Evolutionary conservation across 2,113 vertebrate genomes (phyloP), one percentile per base, ranked within the genome.

Genomic region (Hemichromis elongatus): DNA sequence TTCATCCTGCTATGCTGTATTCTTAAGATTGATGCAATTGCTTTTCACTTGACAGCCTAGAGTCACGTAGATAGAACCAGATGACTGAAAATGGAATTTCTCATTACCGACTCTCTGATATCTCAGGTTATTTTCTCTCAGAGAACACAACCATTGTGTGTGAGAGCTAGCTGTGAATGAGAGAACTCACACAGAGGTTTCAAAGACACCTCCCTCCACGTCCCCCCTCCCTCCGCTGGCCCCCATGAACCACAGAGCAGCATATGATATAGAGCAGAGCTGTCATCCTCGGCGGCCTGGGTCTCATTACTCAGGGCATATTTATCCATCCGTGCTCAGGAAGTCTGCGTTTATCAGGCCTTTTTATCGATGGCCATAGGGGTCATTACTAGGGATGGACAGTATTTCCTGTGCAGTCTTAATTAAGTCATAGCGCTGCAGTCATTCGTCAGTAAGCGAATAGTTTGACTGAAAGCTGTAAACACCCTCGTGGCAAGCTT

Each of bases 331-430:
- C 88, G 80, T 85, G 90, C 94, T 86, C 95, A 94, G 94, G 94
- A 95, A 93, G 95, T 95, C 83, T 87, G 83, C 77, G 81, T 91
- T 94, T 96, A 96, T 96, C 96, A 95, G 91, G 90, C 91, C 95
- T 96, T 95, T 95, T 95, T 96, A 96, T 96, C 95, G 90, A 95
- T 92, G 93, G 92, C 89, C 88, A 86, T 90, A 19, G 80, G 89
- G 93, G 89, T 95, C 91, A 90, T 95, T 96, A 94, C 91, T 83
- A 93, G 90, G 94, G 93, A 96, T 90, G 90, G 93, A 93, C 91
- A 86, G 87, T 86, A 93, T 95, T 96, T 96, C 95, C 95, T 95
- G 94, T 93, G 88, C 90, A 89, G 77, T 94, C 82, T 90, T 95
- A 95, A 96, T 96, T 91, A 95, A 94, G 93, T 95, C 94, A 95